Base-by-base conservation (phyloP, 1,140 invertebrate species). In the Magallana ariakensis region DNA sequence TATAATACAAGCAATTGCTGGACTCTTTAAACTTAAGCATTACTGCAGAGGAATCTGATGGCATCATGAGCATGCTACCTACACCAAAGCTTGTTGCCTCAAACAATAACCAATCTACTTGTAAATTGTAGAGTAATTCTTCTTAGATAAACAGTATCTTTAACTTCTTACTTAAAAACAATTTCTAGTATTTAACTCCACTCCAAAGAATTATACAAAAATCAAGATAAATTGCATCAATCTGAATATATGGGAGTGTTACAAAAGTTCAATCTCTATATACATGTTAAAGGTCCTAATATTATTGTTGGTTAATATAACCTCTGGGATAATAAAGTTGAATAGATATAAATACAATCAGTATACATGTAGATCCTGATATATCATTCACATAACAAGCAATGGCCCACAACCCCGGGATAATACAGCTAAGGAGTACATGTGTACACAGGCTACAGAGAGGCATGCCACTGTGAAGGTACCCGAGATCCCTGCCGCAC, bases 401-500 rank as follows among this genome's bases (percentile, higher is more conserved):
- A 75, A 33, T 26, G 66, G 26, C 66, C 66, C 66, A 75, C 33
- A 33, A 26, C 13, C 66, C 66, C 66, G 15, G 22, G 66, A 75
- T 9, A 13, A 10, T 26, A 75, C 8, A 13, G 33, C 66, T 75
- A 75, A 13, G 33, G 10, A 46, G 33, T 46, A 46, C 33, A 46
- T 46, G 22, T 26, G 33, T 75, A 75, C 22, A 75, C 2, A 70
- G 62, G 22, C 62, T 70, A 70, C 22, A 26, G 62, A 62, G 19
- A 75, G 66, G 22, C 66, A 75, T 75, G 66, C 66, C 66, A 75
- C 22, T 75, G 66, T 75, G 33, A 75, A 46, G 66, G 33, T 75
- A 75, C 66, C 66, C 11, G 66, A 75, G 33, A 15, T 84, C 85
- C 88, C 88, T 66, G 91, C 90, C 46, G 91, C 90, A 33, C 90